phyloP scores from a whole-genome alignment of 2,113 vertebrate genomes.

The Lagopus muta region DNA sequence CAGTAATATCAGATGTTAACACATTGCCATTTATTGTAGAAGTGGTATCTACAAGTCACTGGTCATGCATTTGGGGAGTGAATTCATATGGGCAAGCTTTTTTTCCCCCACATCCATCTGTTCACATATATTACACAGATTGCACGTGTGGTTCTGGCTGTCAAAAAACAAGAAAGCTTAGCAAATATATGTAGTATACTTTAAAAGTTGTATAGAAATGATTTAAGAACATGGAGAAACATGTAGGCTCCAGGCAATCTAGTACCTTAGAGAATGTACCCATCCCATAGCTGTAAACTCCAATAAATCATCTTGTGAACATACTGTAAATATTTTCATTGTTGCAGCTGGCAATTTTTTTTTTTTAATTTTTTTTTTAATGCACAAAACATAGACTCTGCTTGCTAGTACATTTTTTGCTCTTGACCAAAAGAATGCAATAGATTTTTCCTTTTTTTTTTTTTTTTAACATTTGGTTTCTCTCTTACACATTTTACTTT shows the following conservation, averaged over 20 bases:
- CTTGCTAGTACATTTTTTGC: not conserved
- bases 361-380: not conserved
- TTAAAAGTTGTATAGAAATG: constrained; percentile 46
- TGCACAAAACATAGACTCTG: not conserved
- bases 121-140: constrained; percentile 36
- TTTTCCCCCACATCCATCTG: constrained; percentile 23
- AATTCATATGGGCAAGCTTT: not conserved
- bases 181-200: constrained; percentile 48
- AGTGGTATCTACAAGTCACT: not conserved
- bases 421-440: not conserved
- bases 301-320: constrained; percentile 67
- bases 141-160: constrained; percentile 39
- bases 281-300: constrained; percentile 55
- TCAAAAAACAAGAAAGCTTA: constrained; percentile 48
- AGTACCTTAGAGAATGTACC: constrained; percentile 54
- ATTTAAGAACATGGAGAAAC: constrained; percentile 59
- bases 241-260: constrained; percentile 58
- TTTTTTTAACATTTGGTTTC: not conserved
- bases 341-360: constrained; percentile 48
- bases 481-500: not conserved
- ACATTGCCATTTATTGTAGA: not conserved
- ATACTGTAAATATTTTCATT: constrained; percentile 59
- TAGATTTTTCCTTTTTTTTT: not conserved
- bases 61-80: not conserved
- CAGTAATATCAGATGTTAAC: not conserved